Evolutionary conservation across 2,797 vertebrate genomes (phyloP).

Genomic region (Australoheros facetus): DNA sequence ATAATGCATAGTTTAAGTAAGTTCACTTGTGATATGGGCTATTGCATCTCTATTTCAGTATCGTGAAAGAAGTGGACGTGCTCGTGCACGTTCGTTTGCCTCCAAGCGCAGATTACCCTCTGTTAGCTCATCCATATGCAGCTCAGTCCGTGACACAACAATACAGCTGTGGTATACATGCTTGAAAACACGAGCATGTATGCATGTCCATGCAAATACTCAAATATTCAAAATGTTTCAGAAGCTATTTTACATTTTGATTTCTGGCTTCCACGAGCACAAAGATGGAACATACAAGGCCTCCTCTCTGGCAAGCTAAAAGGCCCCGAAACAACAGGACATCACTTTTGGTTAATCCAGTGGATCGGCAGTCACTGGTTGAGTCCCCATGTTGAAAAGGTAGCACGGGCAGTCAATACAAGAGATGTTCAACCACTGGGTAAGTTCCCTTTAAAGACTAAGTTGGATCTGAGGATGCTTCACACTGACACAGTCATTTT

Average conservation of each 20-base stretch:
- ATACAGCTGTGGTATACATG: slow-evolving; percentile 10
- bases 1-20: slow-evolving; percentile 77
- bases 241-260: slow-evolving; percentile 26
- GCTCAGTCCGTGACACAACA: slow-evolving; percentile 16
- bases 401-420: neutral
- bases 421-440: neutral
- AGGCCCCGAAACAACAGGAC: neutral
- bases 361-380: neutral
- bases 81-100: slow-evolving; percentile 3
- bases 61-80: slow-evolving; percentile 30
- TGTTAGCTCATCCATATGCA: slow-evolving; percentile 65
- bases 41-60: slow-evolving; percentile 64
- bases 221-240: slow-evolving; percentile 23
- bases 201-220: neutral
- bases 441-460: neutral
- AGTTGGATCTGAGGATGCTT: neutral
- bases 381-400: neutral
- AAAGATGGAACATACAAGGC: slow-evolving; percentile 22
- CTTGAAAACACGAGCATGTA: neutral
- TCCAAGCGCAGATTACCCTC: slow-evolving; percentile 54
- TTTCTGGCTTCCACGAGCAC: slow-evolving; percentile 13
- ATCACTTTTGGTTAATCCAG: neutral
- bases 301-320: neutral
- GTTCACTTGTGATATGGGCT: slow-evolving; percentile 69
- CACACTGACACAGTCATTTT: too few relatives aligned